Evolutionary conservation across 2,888 invertebrate species (phyloP).

Genomic region (Andrena haemorrhoa): DNA sequence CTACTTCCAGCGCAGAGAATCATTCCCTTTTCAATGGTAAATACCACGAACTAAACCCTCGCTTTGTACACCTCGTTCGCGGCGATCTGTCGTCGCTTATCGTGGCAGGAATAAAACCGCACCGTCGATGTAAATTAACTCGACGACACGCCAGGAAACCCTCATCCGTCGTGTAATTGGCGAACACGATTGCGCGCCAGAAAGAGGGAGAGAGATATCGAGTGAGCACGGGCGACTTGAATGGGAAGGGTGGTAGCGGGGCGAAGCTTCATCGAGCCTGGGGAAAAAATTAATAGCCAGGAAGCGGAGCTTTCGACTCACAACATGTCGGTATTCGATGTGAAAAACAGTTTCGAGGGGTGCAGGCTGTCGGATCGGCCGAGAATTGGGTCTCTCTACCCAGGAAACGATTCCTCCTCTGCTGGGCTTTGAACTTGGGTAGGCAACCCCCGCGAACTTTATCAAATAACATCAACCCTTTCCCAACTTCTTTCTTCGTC

Average conservation of each 20-base stretch:
- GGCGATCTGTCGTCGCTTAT: conserved; percentile 25
- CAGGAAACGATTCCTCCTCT: not conserved
- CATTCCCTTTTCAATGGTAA: no score
- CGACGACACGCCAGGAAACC: conserved; percentile 34
- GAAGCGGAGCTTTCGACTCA: not conserved
- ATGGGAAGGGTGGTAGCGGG: conserved; percentile 15
- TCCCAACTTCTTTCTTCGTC: no score
- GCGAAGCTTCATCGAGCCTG: conserved; percentile 42
- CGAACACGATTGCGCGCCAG: conserved; percentile 5
- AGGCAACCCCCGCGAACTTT: no score
- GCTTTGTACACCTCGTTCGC: conserved; percentile 11
- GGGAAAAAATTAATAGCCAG: conserved; percentile 17
- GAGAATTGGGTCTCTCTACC: not conserved
- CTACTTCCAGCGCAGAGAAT: no score
- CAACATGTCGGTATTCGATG: not conserved
- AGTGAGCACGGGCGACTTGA: not conserved
- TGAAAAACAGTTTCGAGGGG: not conserved
- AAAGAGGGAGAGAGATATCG: not conserved
- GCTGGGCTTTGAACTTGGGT: not conserved
- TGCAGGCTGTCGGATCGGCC: not conserved
- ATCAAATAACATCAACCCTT: no score
- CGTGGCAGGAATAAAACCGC: conserved; percentile 43
- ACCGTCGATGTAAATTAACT: conserved; percentile 32
- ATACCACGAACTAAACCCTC: conserved; percentile 38
- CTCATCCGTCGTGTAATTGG: conserved; percentile 42